Base-by-base conservation (phyloP, 2,113 vertebrate genomes). In the Columbina picui region DNA sequence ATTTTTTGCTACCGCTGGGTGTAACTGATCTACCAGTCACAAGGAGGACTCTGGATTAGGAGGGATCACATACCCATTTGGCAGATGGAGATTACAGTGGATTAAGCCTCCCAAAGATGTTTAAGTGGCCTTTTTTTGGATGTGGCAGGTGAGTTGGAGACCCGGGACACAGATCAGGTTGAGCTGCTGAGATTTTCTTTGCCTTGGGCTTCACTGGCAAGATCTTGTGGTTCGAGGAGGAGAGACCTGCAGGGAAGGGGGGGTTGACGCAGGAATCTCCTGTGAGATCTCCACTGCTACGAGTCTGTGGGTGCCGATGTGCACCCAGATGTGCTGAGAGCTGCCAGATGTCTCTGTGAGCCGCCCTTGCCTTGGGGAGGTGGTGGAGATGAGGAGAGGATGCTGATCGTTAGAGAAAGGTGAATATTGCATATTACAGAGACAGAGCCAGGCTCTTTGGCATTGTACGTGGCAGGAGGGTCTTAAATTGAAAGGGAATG, bases 391-490 rank as follows among this genome's bases (percentile, higher is more conserved):
- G 19, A 29, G 77, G 50, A 91, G 50, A 79, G 39, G 67, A 57
- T 17, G 19, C 43, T 21, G 36, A 10, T 56, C 30, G 25, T 36
- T 71, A 32, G 10, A 43, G 56, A 36, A 70, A 32, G 21, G 34
- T 53, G n/a, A 55, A 17, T 52, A 6, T 75, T 47, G 17, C 14
- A 23, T n/a, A 23, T 26, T 47, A 3, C 1, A n/a, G 60, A 47
- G 57, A 34, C 19, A 53, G 56, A 84, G 77, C 26, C 1, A 2
- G 70, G 30, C 65, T 86, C 49, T 53, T 61, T 45, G 22, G 43
- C 59, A 60, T 15, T 3, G 2, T 41, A 17, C 25, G 1, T 0
- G 0, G 53, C 34, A 47, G 64, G 26, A 89, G 70, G 38, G 69
- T 63, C 43, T 27, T 57, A 38, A 53, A 43, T 57, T 64, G 49